Base-by-base conservation (phyloP, 1,140 invertebrate genomes). In the Rhyacophila brunnea region DNA sequence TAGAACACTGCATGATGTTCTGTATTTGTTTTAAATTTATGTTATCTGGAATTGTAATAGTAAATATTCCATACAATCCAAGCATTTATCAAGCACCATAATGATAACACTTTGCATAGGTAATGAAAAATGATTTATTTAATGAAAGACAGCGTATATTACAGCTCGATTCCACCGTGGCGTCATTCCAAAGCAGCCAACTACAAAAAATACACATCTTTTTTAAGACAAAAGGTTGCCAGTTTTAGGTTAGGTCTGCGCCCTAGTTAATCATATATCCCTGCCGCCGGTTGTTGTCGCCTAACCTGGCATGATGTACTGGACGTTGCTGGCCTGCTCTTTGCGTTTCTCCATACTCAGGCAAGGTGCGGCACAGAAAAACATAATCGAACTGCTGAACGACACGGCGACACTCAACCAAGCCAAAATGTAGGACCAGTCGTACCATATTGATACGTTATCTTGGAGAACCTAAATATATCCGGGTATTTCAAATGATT, bases 221-320 rank as follows among this genome's bases (percentile, higher is more conserved):
- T 40, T 5, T 13, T 5, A n/a, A 5, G 11, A n/a, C 11, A 40
- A n/a, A 40, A n/a, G 11, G 38, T 40, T 40, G 38, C 4, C 38
- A 40, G 38, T 40, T 13, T 40, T 3, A n/a, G 15, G 15, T 13
- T n/a, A 40, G 11, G 38, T 40, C 11, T 13, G 7, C 19, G 20
- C 2, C 10, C n/a, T 14, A 20, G 43, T 6, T 50, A 42, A 38
- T 28, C 9, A n/a, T n/a, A n/a, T 28, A 28, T 28, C 23, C 23
- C 23, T 28, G 23, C 23, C 9, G 23, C 23, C 23, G n/a, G n/a
- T n/a, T 28, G 3, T 28, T 28, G 42, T 36, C 52, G 47, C 64
- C 81, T 78, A 73, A 89, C 88, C 88, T 89, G 87, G 90, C 89
- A 92, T 91, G 69, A 92, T 88, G 81, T 92, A 92, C 74, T 92